Evolutionary conservation across 2,888 invertebrate genomes (phyloP), one percentile per base, ranked within the genome.

Genomic region (Caenorhabditis sp.): DNA sequence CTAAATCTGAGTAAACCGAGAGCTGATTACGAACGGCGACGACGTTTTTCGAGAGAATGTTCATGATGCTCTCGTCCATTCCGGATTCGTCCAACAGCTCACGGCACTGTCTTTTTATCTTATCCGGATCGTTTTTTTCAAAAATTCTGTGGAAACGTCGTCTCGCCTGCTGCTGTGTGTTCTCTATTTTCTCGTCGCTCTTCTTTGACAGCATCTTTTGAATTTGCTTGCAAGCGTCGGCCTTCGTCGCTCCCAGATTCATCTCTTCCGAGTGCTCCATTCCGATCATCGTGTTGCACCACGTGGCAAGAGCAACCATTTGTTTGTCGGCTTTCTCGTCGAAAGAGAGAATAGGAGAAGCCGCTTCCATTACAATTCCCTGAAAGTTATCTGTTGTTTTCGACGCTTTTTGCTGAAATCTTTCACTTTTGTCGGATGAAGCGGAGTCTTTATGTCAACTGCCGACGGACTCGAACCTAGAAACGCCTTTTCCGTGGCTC

Each of bases 171-270:
- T 46, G n/a, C 9, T 61, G 35, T 3, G 26, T 9, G 7, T 45
- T 27, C 8, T 59, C 43, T 0, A 15, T 27, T 13, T 41, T 41
- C 17, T 13, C 32, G 4, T 17, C 41, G 6, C 24, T 35, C 22
- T 66, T 73, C 15, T 20, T 59, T 1, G n/a, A 13, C 45, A 73
- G 35, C 73, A 73, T 66, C 2, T 37, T 61, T 32, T 73, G 59
- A 20, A 73, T 73, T 24, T 63, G 26, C 20, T 53, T 32, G 26
- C 52, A 59, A 0, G 73, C 73, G 27, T 73, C 82, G 7, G 76
- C 66, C 17, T 78, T 79, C 17, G 75, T 76, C 15, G 65, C 56
- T 8, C 80, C 82, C 13, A 83, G 58, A 53, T 83, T 81, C 22
- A 81, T 35, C 24, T 83, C 82, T 11, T 78, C 78, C 5, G 75